Percentiles rank a stretch among this genome's conserved stretches.
Conservation (phyloP, 2,113 vertebrate species). For the Poeciliopsis prolifica region DNA sequence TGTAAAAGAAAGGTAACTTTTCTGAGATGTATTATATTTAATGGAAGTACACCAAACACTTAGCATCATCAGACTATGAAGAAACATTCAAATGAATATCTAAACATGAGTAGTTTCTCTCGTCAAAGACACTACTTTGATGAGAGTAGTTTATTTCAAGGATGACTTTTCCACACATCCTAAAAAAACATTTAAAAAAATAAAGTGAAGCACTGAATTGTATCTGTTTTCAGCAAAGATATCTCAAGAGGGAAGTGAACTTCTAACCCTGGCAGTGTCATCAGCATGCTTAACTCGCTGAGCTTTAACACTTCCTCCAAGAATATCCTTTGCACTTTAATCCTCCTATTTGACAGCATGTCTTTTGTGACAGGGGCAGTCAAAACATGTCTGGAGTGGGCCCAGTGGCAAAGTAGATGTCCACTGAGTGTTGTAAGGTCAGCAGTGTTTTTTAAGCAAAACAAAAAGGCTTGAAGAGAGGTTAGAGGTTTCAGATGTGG, state of each 20-base stretch:
- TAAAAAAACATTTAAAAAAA: not conserved
- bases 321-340: slow-evolving; percentile 46
- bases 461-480: slow-evolving; percentile 47
- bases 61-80: not conserved
- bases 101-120: not conserved
- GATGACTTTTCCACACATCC: not conserved
- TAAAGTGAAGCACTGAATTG: not conserved
- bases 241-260: slow-evolving; percentile 40
- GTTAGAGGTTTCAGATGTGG: slow-evolving; percentile 18
- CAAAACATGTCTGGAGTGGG: slow-evolving; percentile 58
- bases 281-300: slow-evolving; percentile 38
- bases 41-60: not conserved
- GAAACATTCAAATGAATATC: not conserved
- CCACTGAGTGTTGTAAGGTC: slow-evolving; percentile 68
- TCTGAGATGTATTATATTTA: not conserved
- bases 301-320: slow-evolving; percentile 23
- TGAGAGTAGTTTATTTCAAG: not conserved
- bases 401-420: slow-evolving; percentile 43
- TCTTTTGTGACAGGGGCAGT: slow-evolving; percentile 59
- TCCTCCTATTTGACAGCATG: slow-evolving; percentile 45
- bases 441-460: slow-evolving; percentile 64
- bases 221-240: slow-evolving; percentile 26
- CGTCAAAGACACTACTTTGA: too few relatives aligned
- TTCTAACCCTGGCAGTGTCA: slow-evolving; percentile 47
- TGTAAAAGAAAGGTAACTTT: not conserved